phyloP scores from a whole-genome alignment of 1,140 invertebrate genomes.

The Magallana ariakensis region DNA sequence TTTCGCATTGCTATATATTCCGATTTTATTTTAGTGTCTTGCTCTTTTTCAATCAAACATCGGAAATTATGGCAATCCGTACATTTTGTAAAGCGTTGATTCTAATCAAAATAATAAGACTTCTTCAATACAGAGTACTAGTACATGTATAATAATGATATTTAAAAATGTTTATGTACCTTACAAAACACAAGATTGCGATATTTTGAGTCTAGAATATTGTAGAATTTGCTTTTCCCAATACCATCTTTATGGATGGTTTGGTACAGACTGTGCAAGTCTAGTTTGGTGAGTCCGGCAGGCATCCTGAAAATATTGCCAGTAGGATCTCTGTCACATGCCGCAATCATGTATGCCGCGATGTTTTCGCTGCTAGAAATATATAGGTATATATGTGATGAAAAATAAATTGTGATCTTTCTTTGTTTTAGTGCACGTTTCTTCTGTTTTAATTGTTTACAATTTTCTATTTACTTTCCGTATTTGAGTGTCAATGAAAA shows the following conservation, averaged over 20 bases:
- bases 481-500: too few relatives aligned
- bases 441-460: too few relatives aligned
- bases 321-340: slow-evolving; percentile 3
- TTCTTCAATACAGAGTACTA: neutral
- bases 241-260: neutral
- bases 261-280: neutral
- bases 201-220: neutral
- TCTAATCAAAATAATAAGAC: neutral
- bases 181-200: too few relatives aligned
- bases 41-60: slow-evolving; percentile 26
- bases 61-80: slow-evolving; percentile 23
- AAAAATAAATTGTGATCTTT: too few relatives aligned
- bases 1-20: neutral
- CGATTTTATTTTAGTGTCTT: neutral
- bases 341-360: neutral
- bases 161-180: too few relatives aligned
- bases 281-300: neutral
- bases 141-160: too few relatives aligned
- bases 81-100: slow-evolving; percentile 36
- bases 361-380: too few relatives aligned
- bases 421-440: too few relatives aligned
- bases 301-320: neutral
- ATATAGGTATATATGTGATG: too few relatives aligned
- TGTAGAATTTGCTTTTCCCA: neutral
- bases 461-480: too few relatives aligned